A percentile compares a stretch with the other conserved stretches of the same genome.
phyloP scores from a whole-genome alignment of 2,888 invertebrate species.

The Melieria omissa region DNA sequence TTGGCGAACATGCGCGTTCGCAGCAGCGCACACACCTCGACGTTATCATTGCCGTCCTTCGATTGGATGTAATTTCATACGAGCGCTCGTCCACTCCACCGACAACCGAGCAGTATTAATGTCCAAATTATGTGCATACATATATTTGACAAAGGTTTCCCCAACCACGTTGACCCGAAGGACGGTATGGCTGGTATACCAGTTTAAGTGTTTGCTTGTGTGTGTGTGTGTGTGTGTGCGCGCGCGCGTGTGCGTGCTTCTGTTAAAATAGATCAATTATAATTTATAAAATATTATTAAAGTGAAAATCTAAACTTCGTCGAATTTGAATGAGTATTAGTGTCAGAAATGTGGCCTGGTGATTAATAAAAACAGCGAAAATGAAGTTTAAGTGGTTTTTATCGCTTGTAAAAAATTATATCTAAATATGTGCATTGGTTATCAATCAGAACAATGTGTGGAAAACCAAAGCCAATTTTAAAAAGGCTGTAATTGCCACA shows the following conservation, averaged over 20 bases:
- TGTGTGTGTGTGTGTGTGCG: too few relatives aligned
- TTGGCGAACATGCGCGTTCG: slow-evolving; percentile 34
- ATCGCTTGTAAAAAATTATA: too few relatives aligned
- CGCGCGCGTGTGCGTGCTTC: too few relatives aligned
- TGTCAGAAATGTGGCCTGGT: neutral
- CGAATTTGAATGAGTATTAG: slow-evolving; percentile 1
- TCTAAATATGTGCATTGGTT: too few relatives aligned
- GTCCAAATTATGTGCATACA: slow-evolving; percentile 7
- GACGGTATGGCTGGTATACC: neutral
- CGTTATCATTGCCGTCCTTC: too few relatives aligned
- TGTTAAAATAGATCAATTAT: too few relatives aligned
- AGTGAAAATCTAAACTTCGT: neutral
- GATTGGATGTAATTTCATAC: slow-evolving; percentile 3
- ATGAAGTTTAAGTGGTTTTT: too few relatives aligned
- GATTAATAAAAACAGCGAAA: neutral
- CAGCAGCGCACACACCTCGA: neutral
- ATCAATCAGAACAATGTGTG: too few relatives aligned
- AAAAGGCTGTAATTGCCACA: too few relatives aligned
- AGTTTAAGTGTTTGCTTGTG: too few relatives aligned
- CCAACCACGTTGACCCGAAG: neutral
- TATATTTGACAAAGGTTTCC: neutral
- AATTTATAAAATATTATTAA: too few relatives aligned
- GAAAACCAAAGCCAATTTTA: too few relatives aligned
- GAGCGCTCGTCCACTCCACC: neutral
- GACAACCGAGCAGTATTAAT: neutral